Evolutionary conservation across 2,888 invertebrate species (phyloP).

Genomic region (Chymomyza procnemis): DNA sequence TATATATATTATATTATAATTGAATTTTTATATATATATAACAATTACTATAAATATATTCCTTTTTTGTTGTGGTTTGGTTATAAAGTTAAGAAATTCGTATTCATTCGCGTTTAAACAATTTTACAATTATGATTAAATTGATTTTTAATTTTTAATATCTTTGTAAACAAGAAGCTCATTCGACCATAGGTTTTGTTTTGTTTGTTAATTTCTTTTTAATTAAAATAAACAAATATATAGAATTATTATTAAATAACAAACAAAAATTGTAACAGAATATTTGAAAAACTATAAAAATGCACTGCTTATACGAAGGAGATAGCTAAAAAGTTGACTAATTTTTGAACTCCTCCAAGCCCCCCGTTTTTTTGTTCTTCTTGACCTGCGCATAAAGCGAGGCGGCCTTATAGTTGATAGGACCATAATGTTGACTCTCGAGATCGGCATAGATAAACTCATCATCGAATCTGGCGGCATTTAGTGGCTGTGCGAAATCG

Average conservation of each 20-base stretch:
- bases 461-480: conserved; percentile 81
- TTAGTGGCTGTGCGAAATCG: conserved; percentile 83
- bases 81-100: conserved; percentile 61
- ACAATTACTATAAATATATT: conserved; percentile 45
- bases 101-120: conserved; percentile 57
- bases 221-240: conserved; percentile 14
- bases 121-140: conserved; percentile 34
- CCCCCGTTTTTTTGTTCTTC: conserved; percentile 79
- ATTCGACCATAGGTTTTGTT: conserved; percentile 25
- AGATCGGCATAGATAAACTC: conserved; percentile 94
- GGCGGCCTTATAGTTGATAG: conserved; percentile 94
- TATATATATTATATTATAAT: conserved; percentile 4
- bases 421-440: conserved; percentile 92
- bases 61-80: conserved; percentile 16
- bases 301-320: conserved; percentile 39
- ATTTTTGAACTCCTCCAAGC: conserved; percentile 58
- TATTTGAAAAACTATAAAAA: conserved; percentile 30
- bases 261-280: not conserved
- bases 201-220: conserved; percentile 10
- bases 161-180: conserved; percentile 50
- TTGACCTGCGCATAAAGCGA: conserved; percentile 89
- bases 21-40: conserved; percentile 30
- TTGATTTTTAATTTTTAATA: conserved; percentile 1
- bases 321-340: not conserved
- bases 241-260: conserved; percentile 12